phyloP scores from a whole-genome alignment of 2,797 vertebrate genomes.

The Tenualosa thibaudeaui region DNA sequence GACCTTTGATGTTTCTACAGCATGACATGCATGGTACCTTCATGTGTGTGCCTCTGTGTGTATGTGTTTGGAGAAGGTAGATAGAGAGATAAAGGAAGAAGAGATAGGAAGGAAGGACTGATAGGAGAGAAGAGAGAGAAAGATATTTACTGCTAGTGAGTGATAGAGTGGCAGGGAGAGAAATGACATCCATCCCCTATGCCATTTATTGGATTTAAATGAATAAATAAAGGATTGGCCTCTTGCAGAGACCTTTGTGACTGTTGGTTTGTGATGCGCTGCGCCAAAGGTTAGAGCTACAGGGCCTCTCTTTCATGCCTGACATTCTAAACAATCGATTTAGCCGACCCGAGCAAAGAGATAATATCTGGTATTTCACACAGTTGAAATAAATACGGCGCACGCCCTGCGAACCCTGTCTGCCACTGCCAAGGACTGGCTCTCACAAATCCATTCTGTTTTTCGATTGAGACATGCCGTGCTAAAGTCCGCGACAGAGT shows the following conservation, averaged over 20 bases:
- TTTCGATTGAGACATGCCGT: slow-evolving; percentile 4
- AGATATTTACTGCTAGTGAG: not conserved
- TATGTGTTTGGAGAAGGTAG: not conserved
- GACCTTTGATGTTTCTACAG: not conserved
- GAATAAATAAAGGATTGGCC: slow-evolving; percentile 27
- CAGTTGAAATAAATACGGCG: slow-evolving; percentile 46
- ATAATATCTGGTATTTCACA: slow-evolving; percentile 52
- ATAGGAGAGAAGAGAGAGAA: not conserved
- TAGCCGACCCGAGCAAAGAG: slow-evolving; percentile 41
- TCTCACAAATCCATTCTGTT: slow-evolving; percentile 15
- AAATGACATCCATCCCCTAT: slow-evolving; percentile 4
- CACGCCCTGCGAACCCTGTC: not conserved
- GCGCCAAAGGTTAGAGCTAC: slow-evolving; percentile 52
- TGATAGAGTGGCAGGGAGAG: not conserved
- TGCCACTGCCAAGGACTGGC: not conserved
- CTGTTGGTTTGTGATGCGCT: slow-evolving; percentile 40
- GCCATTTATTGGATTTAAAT: slow-evolving; percentile 2
- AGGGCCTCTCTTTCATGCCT: slow-evolving; percentile 50
- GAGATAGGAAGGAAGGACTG: not conserved
- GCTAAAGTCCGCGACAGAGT: not conserved
- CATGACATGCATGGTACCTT: not conserved
- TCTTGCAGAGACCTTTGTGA: slow-evolving; percentile 42
- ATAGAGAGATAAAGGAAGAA: not conserved
- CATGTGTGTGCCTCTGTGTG: not conserved
- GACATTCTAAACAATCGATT: slow-evolving; percentile 56